These are phyloP conservation scores for Lethenteron reissneri DNA, from an alignment of 2,113 vertebrate species.

Conservation along the genomic window DNA sequence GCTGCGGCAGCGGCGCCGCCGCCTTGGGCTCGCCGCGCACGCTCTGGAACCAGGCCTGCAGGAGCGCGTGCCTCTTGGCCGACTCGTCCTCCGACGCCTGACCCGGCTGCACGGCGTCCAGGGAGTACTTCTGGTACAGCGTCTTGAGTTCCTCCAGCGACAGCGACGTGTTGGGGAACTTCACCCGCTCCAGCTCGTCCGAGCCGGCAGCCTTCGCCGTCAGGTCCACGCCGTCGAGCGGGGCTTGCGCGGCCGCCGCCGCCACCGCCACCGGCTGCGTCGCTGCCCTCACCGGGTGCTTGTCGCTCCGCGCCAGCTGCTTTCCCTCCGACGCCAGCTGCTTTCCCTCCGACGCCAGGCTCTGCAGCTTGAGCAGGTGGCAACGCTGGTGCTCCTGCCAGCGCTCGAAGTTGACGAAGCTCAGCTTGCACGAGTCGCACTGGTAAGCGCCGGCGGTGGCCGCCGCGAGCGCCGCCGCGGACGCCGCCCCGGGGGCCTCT, in stretches of 20 bases:
- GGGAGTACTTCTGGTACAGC: not conserved
- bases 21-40: not conserved
- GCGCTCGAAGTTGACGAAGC: slow-evolving; percentile 4
- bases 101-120: not conserved
- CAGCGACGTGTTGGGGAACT: not conserved
- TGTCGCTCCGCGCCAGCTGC: not conserved
- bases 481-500: not conserved
- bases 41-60: slow-evolving; percentile 2
- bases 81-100: not conserved
- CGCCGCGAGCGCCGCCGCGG: not conserved
- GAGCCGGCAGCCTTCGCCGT: not conserved
- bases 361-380: not conserved
- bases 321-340: not conserved
- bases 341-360: too few species aligned
- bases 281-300: not conserved
- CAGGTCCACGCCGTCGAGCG: not conserved
- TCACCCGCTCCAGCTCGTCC: slow-evolving; percentile 1
- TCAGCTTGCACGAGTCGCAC: slow-evolving; percentile 4
- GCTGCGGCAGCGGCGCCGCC: not conserved
- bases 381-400: slow-evolving; percentile 4
- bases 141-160: slow-evolving; percentile 4
- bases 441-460: not conserved
- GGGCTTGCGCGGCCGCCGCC: not conserved
- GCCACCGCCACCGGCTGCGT: not conserved
- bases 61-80: slow-evolving; percentile 1